These are phyloP conservation scores for Oceanodroma tethys DNA, from an alignment of 2,113 vertebrate genomes.

Conservation along the genomic window DNA sequence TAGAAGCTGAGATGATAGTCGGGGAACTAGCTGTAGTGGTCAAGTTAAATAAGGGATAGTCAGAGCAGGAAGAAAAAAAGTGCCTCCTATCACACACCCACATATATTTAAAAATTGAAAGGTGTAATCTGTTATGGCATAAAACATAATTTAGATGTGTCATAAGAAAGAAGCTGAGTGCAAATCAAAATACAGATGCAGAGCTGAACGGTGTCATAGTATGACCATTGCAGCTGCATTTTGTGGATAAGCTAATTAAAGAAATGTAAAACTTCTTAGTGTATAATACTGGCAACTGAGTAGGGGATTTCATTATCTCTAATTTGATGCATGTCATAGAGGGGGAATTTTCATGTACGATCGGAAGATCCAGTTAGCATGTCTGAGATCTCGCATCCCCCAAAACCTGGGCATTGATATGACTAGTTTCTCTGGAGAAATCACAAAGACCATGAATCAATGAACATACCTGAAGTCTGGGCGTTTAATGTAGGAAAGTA, in stretches of 20 bases:
- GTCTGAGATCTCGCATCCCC: not conserved
- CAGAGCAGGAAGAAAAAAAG: not conserved
- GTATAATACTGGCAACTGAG: not conserved
- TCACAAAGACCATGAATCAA: not conserved
- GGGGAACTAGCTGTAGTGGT: not conserved
- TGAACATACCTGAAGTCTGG: not conserved
- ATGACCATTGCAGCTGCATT: not conserved
- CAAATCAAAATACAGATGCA: not conserved
- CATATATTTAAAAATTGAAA: not conserved
- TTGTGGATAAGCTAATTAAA: not conserved
- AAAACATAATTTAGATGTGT: not conserved
- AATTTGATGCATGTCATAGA: not conserved
- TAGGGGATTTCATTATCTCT: not conserved
- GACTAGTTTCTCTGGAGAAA: not conserved
- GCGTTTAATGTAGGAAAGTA: not conserved
- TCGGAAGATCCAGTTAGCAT: not conserved
- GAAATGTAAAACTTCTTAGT: not conserved
- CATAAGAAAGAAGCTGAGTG: not conserved
- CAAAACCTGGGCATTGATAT: not conserved
- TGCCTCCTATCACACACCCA: not conserved
- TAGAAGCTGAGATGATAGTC: not conserved
- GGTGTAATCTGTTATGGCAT: not conserved
- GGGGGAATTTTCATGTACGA: rapidly evolving
- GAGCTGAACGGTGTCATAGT: not conserved
- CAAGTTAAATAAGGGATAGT: not conserved